Percentiles rank a stretch among this genome's conserved stretches.
Evolutionary conservation across 2,888 invertebrate species (phyloP).

Genomic region (Lacanobia wlatinum): DNA sequence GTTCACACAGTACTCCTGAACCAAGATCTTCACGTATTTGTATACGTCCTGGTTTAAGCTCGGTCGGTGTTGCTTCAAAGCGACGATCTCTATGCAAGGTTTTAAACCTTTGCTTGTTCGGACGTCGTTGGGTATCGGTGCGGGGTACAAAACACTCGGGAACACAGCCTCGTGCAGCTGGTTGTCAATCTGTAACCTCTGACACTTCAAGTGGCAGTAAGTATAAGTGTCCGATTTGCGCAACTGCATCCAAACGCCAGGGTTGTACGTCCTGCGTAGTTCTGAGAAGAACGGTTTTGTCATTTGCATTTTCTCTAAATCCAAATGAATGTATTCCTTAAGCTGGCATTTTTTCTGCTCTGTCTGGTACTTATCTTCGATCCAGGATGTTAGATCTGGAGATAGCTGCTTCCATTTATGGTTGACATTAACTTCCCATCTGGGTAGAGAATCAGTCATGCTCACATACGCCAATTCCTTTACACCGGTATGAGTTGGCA

Average conservation of each 20-base stretch:
- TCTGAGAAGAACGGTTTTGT: slow-evolving; percentile 96
- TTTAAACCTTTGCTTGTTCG: slow-evolving; percentile 78
- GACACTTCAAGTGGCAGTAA: slow-evolving; percentile 93
- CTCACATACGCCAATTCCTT: slow-evolving; percentile 93
- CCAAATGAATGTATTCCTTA: slow-evolving; percentile 95
- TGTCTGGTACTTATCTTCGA: slow-evolving; percentile 94
- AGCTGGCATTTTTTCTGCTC: slow-evolving; percentile 93
- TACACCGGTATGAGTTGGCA: slow-evolving; percentile 79
- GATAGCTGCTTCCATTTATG: slow-evolving; percentile 95
- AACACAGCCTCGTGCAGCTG: slow-evolving; percentile 93
- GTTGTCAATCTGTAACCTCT: slow-evolving; percentile 94
- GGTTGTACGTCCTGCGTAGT: slow-evolving; percentile 93
- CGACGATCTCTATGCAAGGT: slow-evolving; percentile 91
- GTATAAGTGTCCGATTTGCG: slow-evolving; percentile 93
- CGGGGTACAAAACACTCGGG: slow-evolving; percentile 92
- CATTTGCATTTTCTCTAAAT: slow-evolving; percentile 96
- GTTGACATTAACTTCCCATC: slow-evolving; percentile 96
- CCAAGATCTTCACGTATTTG: slow-evolving; percentile 91
- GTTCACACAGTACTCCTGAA: slow-evolving; percentile 93
- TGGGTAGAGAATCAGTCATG: slow-evolving; percentile 92
- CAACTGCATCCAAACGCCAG: slow-evolving; percentile 94
- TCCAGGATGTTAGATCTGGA: slow-evolving; percentile 94
- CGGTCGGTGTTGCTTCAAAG: slow-evolving; percentile 89
- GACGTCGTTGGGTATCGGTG: slow-evolving; percentile 88
- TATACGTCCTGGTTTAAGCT: slow-evolving; percentile 90